phyloP scores from a whole-genome alignment of 2,888 invertebrate species.

The Amphipyra berbera region DNA sequence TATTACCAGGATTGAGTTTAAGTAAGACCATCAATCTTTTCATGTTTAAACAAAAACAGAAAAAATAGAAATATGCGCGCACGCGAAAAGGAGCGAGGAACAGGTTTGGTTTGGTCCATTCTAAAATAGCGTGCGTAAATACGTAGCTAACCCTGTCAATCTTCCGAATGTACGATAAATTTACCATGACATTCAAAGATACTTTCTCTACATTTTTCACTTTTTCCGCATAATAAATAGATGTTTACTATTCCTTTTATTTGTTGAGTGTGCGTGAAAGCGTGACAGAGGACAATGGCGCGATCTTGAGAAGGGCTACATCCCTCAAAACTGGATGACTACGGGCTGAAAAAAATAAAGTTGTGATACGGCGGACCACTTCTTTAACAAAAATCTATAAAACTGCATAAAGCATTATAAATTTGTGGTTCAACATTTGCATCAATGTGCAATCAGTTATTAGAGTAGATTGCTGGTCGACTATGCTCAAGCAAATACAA shows the following conservation, averaged over 20 bases:
- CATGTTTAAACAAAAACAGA: background rate
- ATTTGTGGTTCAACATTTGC: no score
- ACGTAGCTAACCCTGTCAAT: conserved; percentile 16
- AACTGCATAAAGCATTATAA: no score
- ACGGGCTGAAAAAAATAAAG: no score
- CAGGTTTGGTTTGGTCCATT: conserved; percentile 42
- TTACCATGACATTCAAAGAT: conserved; percentile 34
- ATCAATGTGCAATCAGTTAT: no score
- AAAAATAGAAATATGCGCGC: conserved; percentile 24
- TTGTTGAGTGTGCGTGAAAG: background rate
- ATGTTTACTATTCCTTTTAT: conserved; percentile 6
- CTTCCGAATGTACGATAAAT: conserved; percentile 29
- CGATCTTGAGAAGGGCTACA: no score
- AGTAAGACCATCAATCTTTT: conserved; percentile 11
- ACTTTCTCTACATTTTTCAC: conserved; percentile 44
- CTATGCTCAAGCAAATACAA: no score
- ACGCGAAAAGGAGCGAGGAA: conserved; percentile 32
- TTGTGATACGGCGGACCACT: no score
- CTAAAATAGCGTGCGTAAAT: conserved; percentile 55
- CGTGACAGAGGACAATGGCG: background rate
- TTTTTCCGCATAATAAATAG: conserved; percentile 7
- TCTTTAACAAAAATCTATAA: no score
- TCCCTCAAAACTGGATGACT: no score
- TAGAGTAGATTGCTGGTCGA: no score
- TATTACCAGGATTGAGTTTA: background rate